Base-by-base conservation (phyloP, 2,113 vertebrate species). In the Vulpes lagopus region DNA sequence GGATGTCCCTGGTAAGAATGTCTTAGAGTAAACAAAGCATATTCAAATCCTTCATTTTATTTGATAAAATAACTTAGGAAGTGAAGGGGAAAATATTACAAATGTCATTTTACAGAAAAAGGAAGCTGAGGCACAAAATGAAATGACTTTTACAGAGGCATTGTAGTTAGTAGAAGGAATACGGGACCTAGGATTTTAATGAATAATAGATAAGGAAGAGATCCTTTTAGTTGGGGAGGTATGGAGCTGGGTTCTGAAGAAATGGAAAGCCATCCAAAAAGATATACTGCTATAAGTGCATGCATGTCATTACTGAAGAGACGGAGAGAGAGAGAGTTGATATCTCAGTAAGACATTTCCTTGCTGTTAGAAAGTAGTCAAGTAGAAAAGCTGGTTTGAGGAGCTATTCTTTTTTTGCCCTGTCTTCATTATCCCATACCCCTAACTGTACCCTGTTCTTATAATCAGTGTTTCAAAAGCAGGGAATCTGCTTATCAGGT, bases 41-140 rank as follows among this genome's bases (percentile, higher is more conserved):
- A 87, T 25, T 57, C 51, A 69, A 30, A 67, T 49, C 25, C 6
- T 87, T 87, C 59, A 87, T 94, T 93, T 86, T 51, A 93, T 55
- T 57, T 67, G 83, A 87, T 65, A 25, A 11, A 81, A 88, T 51
- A 89, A 82, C 30, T 94, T 17, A 38, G 73, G 55, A 62, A 89
- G 43, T 43, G 19, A 93, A 95, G 57, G 2, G 15, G 71, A 96
- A 69, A 78, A 9, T 86, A 86, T 55, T 88, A 69, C 7, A 84
- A 35, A 76, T 73, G 89, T 89, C 85, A 94, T 76, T 94, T 92
- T 71, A 91, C 20, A 22, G 57, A 51, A 83, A 89, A 89, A 89
- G 55, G 65, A 81, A 92, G 57, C 82, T 20, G 20, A 55, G 55
- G 82, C 76, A 78, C 82, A 88, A 94, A 90, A 91, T 67, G 27